Evolutionary conservation across 2,113 vertebrate genomes (phyloP), one percentile per base, ranked within the genome.

Genomic region (Elephas maximus): DNA sequence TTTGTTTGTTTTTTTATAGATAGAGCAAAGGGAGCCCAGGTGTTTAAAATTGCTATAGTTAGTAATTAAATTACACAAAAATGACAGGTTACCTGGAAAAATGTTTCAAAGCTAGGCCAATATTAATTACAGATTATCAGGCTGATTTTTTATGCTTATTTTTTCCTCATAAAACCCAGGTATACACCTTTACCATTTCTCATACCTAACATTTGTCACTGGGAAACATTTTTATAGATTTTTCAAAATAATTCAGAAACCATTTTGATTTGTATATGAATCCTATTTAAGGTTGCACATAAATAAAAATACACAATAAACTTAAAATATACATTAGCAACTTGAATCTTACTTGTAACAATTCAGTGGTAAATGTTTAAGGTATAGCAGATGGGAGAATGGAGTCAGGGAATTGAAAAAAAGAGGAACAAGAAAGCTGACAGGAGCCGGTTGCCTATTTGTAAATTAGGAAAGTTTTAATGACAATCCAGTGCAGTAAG

Each of bases 21-120:
- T 17, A 53, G 10, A 81, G 33, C n/a, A 95, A 97, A 96, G 44
- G 26, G n/a, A 97, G 23, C 10, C n/a, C 20, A 92, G 65, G 65
- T 95, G 48, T 95, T 95, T 97, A 85, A 88, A 95, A 94, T 74
- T 28, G 92, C 37, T 93, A 12, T 41, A 93, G 92, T 96, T 95
- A 65, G 21, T 93, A 91, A 96, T 93, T 84, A 91, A 95, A 93
- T 97, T 87, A 90, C 8, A 88, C 48, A 80, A 92, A 87, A 97
- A 95, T 93, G 41, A 91, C 20, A 90, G 1, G 86, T 93, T 96
- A 89, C 26, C 24, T 84, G 77, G 60, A 92, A 84, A 87, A 90
- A n/a, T 57, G 73, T 62, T 33, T 62, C 71, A 96, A 96, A 88
- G 15, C 17, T 83, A 90, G 33, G 90, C 41, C 4, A 57, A 57